Percentiles rank a stretch among this genome's conserved stretches.
These are phyloP conservation scores for Melanargia galathea DNA, from an alignment of 2,888 invertebrate species.

Conservation along the genomic window DNA sequence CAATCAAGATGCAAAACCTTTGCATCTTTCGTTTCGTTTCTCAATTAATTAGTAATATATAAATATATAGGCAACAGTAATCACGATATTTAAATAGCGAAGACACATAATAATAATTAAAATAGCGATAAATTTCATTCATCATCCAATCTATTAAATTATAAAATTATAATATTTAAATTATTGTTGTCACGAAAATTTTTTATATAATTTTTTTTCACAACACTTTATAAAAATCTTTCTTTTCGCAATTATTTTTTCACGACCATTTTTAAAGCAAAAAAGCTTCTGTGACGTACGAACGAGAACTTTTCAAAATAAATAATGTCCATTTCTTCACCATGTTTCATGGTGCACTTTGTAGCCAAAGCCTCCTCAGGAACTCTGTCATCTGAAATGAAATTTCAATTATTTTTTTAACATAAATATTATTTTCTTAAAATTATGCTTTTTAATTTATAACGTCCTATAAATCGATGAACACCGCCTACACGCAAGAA, in stretches of 20 bases:
- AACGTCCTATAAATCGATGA: too few species aligned
- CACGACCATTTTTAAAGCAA: slow-evolving; percentile 44
- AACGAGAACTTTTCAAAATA: slow-evolving; percentile 58
- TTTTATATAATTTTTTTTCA: slow-evolving; percentile 62
- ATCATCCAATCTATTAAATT: slow-evolving; percentile 11
- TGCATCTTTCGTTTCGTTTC: too few species aligned
- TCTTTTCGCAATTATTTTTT: slow-evolving; percentile 39
- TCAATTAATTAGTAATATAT: not conserved
- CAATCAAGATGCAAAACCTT: not conserved
- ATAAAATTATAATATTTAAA: slow-evolving; percentile 9
- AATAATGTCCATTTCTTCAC: slow-evolving; percentile 60
- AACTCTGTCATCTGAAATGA: slow-evolving; percentile 76
- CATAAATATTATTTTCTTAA: not conserved
- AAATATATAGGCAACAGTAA: slow-evolving; percentile 6
- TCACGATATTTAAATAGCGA: not conserved
- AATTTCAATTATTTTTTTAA: not conserved
- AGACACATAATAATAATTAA: too few species aligned
- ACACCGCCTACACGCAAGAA: too few species aligned
- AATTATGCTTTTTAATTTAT: too few species aligned
- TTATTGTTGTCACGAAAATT: slow-evolving; percentile 56
- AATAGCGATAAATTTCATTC: slow-evolving; percentile 13
- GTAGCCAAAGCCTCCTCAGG: slow-evolving; percentile 72
- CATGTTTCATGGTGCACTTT: slow-evolving; percentile 70
- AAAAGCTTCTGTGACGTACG: slow-evolving; percentile 47
- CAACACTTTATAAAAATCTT: slow-evolving; percentile 70